Evolutionary conservation across 2,888 invertebrate species (phyloP).

Genomic region (Leptinotarsa tumamoca): DNA sequence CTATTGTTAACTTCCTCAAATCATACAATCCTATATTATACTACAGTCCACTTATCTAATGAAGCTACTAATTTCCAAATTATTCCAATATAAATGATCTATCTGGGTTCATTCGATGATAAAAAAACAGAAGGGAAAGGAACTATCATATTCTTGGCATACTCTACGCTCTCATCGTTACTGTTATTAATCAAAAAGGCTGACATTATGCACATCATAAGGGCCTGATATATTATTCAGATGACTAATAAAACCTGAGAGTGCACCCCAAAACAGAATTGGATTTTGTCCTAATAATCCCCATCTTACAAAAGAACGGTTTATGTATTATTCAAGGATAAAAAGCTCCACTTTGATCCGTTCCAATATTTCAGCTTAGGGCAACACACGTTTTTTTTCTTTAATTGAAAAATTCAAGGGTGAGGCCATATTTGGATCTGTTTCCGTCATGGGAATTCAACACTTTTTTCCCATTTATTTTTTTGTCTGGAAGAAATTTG

Average conservation of each 20-base stretch:
- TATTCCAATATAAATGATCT: too few species aligned
- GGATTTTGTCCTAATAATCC: slow-evolving; percentile 1
- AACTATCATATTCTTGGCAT: too few species aligned
- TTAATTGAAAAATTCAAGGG: not conserved
- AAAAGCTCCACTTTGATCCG: not conserved
- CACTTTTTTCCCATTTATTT: too few species aligned
- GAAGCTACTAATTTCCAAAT: too few species aligned
- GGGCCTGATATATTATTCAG: slow-evolving; percentile 5
- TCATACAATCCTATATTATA: too few species aligned
- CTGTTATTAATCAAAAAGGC: not conserved
- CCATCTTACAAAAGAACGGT: not conserved
- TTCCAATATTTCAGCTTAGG: not conserved
- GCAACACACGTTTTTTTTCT: not conserved
- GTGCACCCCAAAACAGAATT: not conserved
- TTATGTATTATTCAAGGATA: not conserved
- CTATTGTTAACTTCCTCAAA: too few species aligned
- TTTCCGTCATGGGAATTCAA: too few species aligned
- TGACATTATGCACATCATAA: not conserved
- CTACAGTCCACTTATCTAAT: too few species aligned
- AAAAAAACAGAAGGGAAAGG: too few species aligned
- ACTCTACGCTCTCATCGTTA: not conserved
- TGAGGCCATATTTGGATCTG: too few species aligned
- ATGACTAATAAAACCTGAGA: slow-evolving; percentile 8
- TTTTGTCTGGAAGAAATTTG: too few species aligned
- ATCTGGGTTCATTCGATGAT: too few species aligned